These are phyloP conservation scores for Poecilia picta DNA, from an alignment of 2,797 vertebrate genomes.

Conservation along the genomic window DNA sequence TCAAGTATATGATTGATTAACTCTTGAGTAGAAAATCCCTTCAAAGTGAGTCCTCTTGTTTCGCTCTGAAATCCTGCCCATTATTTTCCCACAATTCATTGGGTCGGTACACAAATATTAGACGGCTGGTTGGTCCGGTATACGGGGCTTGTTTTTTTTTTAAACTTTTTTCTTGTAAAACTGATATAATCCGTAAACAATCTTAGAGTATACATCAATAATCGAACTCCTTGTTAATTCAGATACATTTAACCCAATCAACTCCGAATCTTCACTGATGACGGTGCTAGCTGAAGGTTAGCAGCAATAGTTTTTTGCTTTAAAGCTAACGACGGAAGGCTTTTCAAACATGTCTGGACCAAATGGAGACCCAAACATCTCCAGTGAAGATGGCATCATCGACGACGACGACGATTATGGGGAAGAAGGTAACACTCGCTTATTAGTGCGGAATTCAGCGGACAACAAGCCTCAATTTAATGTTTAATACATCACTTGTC, in stretches of 20 bases:
- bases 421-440: conserved; percentile 73
- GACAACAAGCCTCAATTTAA: background rate
- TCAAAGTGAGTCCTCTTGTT: conserved; percentile 18
- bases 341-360: conserved; percentile 80
- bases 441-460: background rate
- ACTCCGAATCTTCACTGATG: background rate
- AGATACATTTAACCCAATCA: background rate
- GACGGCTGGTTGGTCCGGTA: background rate
- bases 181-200: background rate
- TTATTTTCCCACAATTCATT: conserved; percentile 41
- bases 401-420: conserved; percentile 81
- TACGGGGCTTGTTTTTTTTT: background rate
- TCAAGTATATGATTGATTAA: background rate
- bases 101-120: conserved; percentile 35
- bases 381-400: conserved; percentile 67
- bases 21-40: fast-evolving
- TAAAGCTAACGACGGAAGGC: background rate
- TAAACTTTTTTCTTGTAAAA: background rate
- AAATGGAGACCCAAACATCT: conserved; percentile 81
- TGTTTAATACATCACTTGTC: background rate
- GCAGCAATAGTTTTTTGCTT: background rate
- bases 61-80: background rate
- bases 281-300: background rate
- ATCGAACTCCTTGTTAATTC: background rate
- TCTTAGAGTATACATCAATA: background rate